These are phyloP conservation scores for Rhynchonema sp. DNA, from an alignment of 2,888 invertebrate species.

Conservation along the genomic window DNA sequence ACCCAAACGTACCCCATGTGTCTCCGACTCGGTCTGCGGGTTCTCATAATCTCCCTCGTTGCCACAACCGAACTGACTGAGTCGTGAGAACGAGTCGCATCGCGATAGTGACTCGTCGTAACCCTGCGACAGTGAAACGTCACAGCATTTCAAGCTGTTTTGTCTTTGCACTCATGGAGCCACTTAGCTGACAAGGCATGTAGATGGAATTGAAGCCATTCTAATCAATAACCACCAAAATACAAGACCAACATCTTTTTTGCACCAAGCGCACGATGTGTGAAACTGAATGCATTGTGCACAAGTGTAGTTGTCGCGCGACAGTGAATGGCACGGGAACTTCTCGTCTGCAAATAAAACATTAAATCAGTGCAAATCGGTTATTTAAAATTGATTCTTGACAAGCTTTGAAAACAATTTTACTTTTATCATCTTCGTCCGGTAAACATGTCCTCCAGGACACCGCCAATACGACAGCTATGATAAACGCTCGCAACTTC, in stretches of 20 bases:
- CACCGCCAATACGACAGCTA: not conserved
- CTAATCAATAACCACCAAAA: too few species aligned
- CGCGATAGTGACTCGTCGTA: constrained; percentile 22
- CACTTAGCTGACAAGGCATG: too few species aligned
- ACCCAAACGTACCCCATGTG: too few species aligned
- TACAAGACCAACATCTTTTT: constrained; percentile 17
- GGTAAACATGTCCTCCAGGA: not conserved
- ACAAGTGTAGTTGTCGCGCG: constrained; percentile 26
- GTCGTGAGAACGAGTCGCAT: constrained; percentile 19
- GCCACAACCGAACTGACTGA: constrained; percentile 21
- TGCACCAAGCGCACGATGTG: constrained; percentile 27
- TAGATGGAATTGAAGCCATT: not conserved
- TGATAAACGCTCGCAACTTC: not conserved
- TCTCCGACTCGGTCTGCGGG: too few species aligned
- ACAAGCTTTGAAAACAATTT: too few species aligned
- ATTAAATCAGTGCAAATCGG: not conserved
- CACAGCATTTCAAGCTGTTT: not conserved
- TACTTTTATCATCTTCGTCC: not conserved
- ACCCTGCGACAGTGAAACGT: constrained; percentile 11
- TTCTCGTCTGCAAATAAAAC: constrained; percentile 9
- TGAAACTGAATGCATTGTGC: constrained; percentile 24
- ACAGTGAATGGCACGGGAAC: constrained; percentile 24
- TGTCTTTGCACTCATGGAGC: too few species aligned
- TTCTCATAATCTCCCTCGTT: constrained; percentile 17
- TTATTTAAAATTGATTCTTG: too few species aligned